Conservation (phyloP, 2,113 vertebrate genomes). For the Motacilla alba region DNA sequence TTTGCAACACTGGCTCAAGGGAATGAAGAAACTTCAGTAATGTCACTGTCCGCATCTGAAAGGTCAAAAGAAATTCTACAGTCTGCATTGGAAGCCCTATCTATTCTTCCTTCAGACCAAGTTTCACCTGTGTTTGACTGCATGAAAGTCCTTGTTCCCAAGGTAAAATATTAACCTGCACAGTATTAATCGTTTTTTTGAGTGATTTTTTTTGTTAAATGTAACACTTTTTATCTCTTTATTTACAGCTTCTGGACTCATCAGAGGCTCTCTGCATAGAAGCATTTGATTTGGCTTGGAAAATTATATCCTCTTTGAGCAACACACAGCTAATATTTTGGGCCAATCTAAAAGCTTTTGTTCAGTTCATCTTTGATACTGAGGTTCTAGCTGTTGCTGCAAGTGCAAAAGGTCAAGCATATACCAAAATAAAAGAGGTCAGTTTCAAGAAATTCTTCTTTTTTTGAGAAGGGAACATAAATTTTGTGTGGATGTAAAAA, state of each 20-base stretch:
- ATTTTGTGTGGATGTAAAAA: not conserved
- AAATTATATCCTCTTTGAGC: slow-evolving; percentile 81
- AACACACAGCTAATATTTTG: slow-evolving; percentile 90
- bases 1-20: not conserved
- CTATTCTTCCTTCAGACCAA: slow-evolving; percentile 82
- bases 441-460: not conserved
- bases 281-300: slow-evolving; percentile 84
- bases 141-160: slow-evolving; percentile 81
- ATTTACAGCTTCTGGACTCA: slow-evolving; percentile 73
- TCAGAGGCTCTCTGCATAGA: slow-evolving; percentile 81
- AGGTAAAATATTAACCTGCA: slow-evolving; percentile 69
- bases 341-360: slow-evolving; percentile 85
- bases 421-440: slow-evolving; percentile 83
- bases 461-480: not conserved
- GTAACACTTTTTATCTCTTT: not conserved
- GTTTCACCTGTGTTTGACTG: slow-evolving; percentile 85
- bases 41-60: not conserved
- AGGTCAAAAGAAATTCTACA: slow-evolving; percentile 48
- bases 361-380: slow-evolving; percentile 81
- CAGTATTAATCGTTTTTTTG: rapidly evolving
- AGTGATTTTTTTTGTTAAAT: not conserved
- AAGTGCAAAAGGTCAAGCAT: slow-evolving; percentile 65
- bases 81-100: slow-evolving; percentile 81
- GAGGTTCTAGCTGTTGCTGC: slow-evolving; percentile 76
- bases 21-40: not conserved